Evolutionary conservation across 2,113 vertebrate genomes (phyloP), one percentile per base, ranked within the genome.

Genomic region (Pelecanoides urinatrix): DNA sequence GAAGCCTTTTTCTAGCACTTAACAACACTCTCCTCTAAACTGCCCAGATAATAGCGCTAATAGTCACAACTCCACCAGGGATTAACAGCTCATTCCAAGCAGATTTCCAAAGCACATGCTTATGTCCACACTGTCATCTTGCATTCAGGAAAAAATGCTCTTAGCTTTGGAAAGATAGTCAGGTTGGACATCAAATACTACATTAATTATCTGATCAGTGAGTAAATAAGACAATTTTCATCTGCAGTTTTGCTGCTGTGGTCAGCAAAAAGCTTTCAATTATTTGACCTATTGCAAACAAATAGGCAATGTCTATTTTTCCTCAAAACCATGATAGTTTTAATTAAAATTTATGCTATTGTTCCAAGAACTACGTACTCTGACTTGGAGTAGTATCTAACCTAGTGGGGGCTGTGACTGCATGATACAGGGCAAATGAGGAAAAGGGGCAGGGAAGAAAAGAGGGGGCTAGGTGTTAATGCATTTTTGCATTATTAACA

Each of bases 21-120:
- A 93, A 77, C 23, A 65, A 72, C 42, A 40, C 17, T 56, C 23
- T 40, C 71, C 81, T 19, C 55, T 34, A 63, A 68, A 74, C 26
- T 0, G 1, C 26, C 4, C 0, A 6, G 56, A 50, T 52, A 94
- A 61, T 5, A 78, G 52, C 0, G 16, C 29, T 80, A 90, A 76
- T 21, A 63, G n/a, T 49, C 62, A 56, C 49, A 72, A 61, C 73
- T 91, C 66, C 84, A 86, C 30, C 8, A 72, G 62, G 63, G 88
- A 94, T 82, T 87, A 93, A 63, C 70, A 82, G 52, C 49, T 78
- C 65, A 66, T 95, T 85, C 79, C 80, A 72, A 95, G 45, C 34
- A 94, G 75, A 86, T 92, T 92, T 94, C 85, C 66, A 45, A 61
- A 75, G 25, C 68, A 58, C 42, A 20, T 18, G 29, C 18, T 65